Evolutionary conservation across 2,888 invertebrate species (phyloP), one percentile per base, ranked within the genome.

Genomic region (Scaptodrosophila latifasciaeformis): DNA sequence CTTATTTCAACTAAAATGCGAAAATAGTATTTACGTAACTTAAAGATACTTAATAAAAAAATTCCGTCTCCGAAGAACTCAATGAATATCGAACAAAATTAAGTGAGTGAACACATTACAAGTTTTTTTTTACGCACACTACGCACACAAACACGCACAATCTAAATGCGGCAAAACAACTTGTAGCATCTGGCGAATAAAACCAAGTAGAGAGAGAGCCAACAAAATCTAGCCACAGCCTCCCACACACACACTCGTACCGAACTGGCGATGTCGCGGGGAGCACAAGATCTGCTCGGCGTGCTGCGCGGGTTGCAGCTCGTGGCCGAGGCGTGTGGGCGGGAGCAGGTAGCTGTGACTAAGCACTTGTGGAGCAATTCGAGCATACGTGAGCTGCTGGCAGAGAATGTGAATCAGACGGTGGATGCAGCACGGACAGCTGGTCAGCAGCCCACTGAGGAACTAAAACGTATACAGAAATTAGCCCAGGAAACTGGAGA

Each of bases 281-380:
- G 87, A 82, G 60, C 72, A 30, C 89, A 90, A 78, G 93, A 94
- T 86, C 72, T 91, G 65, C 84, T 91, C 70, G 90, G 90, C 37
- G 87, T 94, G 59, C 78, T 94, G 66, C 89, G 90, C 81, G 93
- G 94, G 37, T 85, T 92, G 52, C 91, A 92, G 75, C 87, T 90
- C 43, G 91, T 95, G 47, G 87, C 89, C 31, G 90, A 90, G 78
- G 92, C 93, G 37, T 88, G 91, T 45, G 79, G 89, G 17, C 91
- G 90, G 81, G 85, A 91, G 56, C 92, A 94, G 82, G 89, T 91
- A 78, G 88, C 90, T 62, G 86, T 88, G 59, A 81, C 90, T 51
- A 90, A 88, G 82, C 86, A 88, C 64, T 83, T 91, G 67, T 91
- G 93, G 90, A 88, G 88, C 83, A 92, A 92, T 84, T 93, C 93